Evolutionary conservation across 2,888 invertebrate species (phyloP).

Genomic region (Acanthosepion pharaonis): DNA sequence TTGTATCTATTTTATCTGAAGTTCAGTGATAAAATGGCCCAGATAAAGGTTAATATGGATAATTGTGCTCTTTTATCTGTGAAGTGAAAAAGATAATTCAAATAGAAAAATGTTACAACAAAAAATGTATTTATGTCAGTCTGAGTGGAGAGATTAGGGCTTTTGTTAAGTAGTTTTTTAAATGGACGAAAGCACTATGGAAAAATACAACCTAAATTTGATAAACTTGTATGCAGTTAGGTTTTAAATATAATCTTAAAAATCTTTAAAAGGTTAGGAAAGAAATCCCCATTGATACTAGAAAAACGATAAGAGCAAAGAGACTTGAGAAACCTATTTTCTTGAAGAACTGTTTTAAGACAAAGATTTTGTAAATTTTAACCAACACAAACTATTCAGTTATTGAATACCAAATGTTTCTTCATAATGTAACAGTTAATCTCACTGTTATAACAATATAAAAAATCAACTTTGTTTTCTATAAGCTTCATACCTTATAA

Average conservation of each 20-base stretch:
- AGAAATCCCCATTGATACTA: neutral
- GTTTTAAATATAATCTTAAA: neutral
- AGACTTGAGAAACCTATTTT: no score
- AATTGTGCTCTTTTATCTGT: neutral
- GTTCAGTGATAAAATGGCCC: neutral
- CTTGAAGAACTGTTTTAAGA: no score
- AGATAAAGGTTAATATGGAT: neutral
- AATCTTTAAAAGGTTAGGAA: neutral
- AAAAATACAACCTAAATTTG: neutral
- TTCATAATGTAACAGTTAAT: no score
- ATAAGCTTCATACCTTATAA: neutral
- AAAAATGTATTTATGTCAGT: neutral
- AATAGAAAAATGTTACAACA: neutral
- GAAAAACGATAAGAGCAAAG: no score
- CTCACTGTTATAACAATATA: no score
- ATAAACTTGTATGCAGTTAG: neutral
- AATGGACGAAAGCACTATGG: neutral
- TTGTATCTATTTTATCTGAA: neutral
- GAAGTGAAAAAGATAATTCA: neutral
- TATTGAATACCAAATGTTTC: no score
- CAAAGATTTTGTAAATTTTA: no score
- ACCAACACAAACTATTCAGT: no score
- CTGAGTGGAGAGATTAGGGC: neutral
- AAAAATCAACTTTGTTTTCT: conserved; percentile 2
- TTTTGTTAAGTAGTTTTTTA: neutral